Conservation (phyloP, 2,797 vertebrate genomes). For the Malacoctenus gilli region DNA sequence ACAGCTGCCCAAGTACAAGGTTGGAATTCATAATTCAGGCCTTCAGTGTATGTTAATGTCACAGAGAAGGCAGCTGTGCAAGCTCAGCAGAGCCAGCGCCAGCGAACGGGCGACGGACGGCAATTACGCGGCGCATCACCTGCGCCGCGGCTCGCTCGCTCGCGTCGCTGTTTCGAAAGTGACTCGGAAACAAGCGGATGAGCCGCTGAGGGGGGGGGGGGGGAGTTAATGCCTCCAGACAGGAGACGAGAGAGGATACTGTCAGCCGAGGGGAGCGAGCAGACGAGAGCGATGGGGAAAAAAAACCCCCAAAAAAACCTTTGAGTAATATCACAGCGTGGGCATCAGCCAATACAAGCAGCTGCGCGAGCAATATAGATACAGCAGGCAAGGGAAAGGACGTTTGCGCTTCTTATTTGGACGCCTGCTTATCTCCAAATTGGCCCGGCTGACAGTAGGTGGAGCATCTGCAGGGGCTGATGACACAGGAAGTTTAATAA, state of each 20-base stretch:
- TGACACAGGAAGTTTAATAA: slow-evolving; percentile 37
- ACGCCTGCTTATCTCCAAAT: slow-evolving; percentile 59
- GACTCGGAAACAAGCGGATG: slow-evolving; percentile 48
- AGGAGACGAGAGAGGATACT: slow-evolving; percentile 21
- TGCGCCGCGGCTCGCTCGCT: slow-evolving; percentile 39
- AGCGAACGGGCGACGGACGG: slow-evolving; percentile 65
- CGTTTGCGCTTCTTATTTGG: slow-evolving; percentile 56
- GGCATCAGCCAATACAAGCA: slow-evolving; percentile 44
- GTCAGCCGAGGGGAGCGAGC: slow-evolving; percentile 30
- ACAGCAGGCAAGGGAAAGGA: slow-evolving; percentile 44
- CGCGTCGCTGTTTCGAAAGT: slow-evolving; percentile 32
- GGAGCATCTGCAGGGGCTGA: slow-evolving; percentile 44
- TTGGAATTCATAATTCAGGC: slow-evolving; percentile 74
- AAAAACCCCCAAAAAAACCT: slow-evolving; percentile 39
- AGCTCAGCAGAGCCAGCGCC: slow-evolving; percentile 54
- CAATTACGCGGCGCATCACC: slow-evolving; percentile 52
- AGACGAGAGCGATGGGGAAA: slow-evolving; percentile 32
- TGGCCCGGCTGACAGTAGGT: slow-evolving; percentile 29
- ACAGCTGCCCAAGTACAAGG: slow-evolving; percentile 73
- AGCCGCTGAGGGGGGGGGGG: slow-evolving; percentile 26
- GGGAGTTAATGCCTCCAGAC: slow-evolving; percentile 31
- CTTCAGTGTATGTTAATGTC: slow-evolving; percentile 65
- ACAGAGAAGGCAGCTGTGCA: slow-evolving; percentile 54
- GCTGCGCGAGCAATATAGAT: slow-evolving; percentile 51
- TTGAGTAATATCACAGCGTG: slow-evolving; percentile 39